These are phyloP conservation scores for Xylocopa sonorina DNA, from an alignment of 1,140 invertebrate species.

Conservation along the genomic window DNA sequence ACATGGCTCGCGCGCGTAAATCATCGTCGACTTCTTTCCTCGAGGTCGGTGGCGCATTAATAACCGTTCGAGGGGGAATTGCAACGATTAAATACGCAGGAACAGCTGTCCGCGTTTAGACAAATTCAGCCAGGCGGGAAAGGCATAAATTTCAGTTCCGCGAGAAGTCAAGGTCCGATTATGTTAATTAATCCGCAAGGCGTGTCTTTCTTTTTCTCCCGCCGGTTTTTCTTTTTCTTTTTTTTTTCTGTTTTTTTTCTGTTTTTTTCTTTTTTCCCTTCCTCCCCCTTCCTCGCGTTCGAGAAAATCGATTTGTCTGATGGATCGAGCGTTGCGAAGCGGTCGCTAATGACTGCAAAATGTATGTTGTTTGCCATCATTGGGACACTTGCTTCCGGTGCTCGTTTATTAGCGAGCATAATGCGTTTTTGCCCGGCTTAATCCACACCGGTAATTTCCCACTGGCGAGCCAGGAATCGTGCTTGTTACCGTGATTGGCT, in stretches of 20 bases:
- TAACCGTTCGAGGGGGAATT: background rate
- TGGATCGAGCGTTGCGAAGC: background rate
- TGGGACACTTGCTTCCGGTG: constrained; percentile 5
- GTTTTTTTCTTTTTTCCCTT: too few relatives aligned
- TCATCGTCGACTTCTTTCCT: background rate
- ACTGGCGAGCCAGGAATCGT: constrained; percentile 5
- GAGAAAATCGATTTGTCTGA: background rate
- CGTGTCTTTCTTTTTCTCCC: too few relatives aligned
- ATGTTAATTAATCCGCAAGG: background rate
- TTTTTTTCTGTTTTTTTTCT: background rate
- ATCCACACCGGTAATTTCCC: constrained; percentile 3
- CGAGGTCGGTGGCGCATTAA: constrained; percentile 4
- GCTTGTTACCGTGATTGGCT: background rate
- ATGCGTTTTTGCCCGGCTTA: constrained; percentile 4
- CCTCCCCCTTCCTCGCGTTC: too few relatives aligned
- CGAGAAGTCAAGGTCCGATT: background rate
- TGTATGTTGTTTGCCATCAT: constrained; percentile 8
- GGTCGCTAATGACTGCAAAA: background rate
- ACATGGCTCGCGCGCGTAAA: constrained; percentile 10
- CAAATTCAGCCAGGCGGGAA: background rate
- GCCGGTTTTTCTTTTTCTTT: too few relatives aligned
- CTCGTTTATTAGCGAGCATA: constrained; percentile 16
- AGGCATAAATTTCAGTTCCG: background rate
- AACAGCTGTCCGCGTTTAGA: background rate
- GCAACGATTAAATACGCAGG: background rate